A percentile compares a stretch with the other conserved stretches of the same genome.
These are phyloP conservation scores for Mamestra configurata DNA, from an alignment of 1,140 invertebrate genomes.

Conservation along the genomic window DNA sequence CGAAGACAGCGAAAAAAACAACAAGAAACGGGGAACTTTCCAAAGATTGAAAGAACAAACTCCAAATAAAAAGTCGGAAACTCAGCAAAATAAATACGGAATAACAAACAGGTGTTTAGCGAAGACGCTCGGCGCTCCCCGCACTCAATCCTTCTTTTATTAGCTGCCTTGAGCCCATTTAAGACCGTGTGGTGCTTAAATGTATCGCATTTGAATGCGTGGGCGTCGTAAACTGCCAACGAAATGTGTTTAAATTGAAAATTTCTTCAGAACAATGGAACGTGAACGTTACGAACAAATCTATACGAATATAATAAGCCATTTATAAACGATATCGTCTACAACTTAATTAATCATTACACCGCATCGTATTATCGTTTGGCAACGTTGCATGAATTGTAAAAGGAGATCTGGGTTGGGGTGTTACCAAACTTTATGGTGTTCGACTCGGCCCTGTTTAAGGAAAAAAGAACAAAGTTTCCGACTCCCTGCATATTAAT, in stretches of 20 bases:
- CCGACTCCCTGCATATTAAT: conserved; percentile 28
- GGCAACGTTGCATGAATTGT: conserved; percentile 42
- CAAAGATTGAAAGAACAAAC: conserved; percentile 41
- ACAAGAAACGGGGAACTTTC: conserved; percentile 17
- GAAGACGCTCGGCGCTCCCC: conserved; percentile 46
- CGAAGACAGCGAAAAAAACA: conserved; percentile 7
- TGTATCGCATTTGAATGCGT: conserved; percentile 52
- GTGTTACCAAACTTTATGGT: conserved; percentile 16
- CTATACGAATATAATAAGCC: conserved; percentile 36
- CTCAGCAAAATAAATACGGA: conserved; percentile 55
- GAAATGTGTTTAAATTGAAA: conserved; percentile 58
- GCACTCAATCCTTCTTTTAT: conserved; percentile 56
- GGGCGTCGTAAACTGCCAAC: conserved; percentile 54
- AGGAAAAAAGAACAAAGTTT: conserved; percentile 26
- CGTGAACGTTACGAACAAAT: conserved; percentile 16
- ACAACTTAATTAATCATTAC: conserved; percentile 38
- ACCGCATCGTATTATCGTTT: conserved; percentile 32
- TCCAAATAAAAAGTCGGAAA: conserved; percentile 43
- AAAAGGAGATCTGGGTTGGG: background rate
- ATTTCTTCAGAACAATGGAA: conserved; percentile 41
- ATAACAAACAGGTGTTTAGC: conserved; percentile 60
- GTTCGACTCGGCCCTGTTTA: conserved; percentile 3
- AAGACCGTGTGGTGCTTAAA: conserved; percentile 52
- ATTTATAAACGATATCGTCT: conserved; percentile 29
- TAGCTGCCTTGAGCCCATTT: conserved; percentile 58